phyloP scores from a whole-genome alignment of 2,888 invertebrate genomes.

The Micropterix aruncella region DNA sequence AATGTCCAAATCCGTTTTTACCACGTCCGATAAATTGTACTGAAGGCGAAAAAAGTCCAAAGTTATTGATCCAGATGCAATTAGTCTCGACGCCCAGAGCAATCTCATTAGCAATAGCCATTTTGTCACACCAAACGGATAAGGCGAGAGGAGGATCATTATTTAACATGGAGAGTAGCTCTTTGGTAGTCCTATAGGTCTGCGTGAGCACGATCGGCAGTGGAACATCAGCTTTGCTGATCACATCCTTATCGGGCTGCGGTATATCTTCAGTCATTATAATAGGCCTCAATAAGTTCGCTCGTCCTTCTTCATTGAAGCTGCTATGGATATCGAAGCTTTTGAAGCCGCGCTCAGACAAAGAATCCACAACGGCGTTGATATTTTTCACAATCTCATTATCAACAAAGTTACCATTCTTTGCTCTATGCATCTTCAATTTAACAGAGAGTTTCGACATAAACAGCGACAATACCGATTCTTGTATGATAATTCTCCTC shows the following conservation, averaged over 20 bases:
- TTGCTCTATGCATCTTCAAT: conserved; percentile 19
- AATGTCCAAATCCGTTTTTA: not conserved
- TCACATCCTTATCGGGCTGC: conserved; percentile 3
- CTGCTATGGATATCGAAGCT: conserved; percentile 24
- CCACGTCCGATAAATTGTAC: not conserved
- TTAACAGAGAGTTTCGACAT: conserved; percentile 26
- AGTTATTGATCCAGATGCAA: conserved; percentile 10
- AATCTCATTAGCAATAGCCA: conserved; percentile 36
- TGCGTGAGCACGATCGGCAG: conserved; percentile 28
- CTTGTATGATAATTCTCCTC: conserved; percentile 35
- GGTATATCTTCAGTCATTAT: conserved; percentile 7
- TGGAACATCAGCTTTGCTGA: conserved; percentile 17
- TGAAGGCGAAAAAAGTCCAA: conserved; percentile 3
- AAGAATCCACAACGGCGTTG: conserved; percentile 24
- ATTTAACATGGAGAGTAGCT: conserved; percentile 30
- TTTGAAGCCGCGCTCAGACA: conserved; percentile 28
- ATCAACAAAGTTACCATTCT: conserved; percentile 9
- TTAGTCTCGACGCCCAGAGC: conserved; percentile 14
- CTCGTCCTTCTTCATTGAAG: conserved; percentile 7
- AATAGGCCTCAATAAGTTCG: conserved; percentile 6
- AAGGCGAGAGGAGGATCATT: conserved; percentile 32
- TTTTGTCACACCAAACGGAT: conserved; percentile 41
- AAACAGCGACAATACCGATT: conserved; percentile 29
- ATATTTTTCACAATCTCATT: conserved; percentile 5
- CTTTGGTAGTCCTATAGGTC: conserved; percentile 11